Evolutionary conservation across 1,140 invertebrate species (phyloP).

Genomic region (Drepana arcuata): DNA sequence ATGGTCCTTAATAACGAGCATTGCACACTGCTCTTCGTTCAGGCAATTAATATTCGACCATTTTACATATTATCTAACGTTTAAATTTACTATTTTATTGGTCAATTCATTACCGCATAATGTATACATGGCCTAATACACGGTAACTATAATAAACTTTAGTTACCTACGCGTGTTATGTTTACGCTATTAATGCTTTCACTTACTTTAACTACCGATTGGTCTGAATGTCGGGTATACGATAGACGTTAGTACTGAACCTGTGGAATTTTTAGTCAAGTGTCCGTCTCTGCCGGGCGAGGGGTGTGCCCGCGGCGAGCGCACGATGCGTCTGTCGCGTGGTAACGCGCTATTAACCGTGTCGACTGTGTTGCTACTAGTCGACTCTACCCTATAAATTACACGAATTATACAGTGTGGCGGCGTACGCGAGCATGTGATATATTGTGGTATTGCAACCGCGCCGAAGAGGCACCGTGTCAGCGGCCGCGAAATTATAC

Average conservation of each 20-base stretch:
- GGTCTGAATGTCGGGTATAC: neutral
- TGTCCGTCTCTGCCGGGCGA: no score
- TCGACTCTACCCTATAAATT: constrained; percentile 51
- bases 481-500: constrained; percentile 64
- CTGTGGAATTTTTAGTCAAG: no score
- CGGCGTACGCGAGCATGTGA: constrained; percentile 48
- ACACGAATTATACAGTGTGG: constrained; percentile 62
- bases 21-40: neutral
- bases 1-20: constrained; percentile 2
- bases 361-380: constrained; percentile 41
- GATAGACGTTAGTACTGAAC: constrained; percentile 1
- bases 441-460: constrained; percentile 59
- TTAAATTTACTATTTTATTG: no score
- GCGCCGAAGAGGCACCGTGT: constrained; percentile 34
- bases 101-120: no score
- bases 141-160: no score
- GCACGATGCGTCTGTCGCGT: constrained; percentile 50
- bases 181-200: no score
- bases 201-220: constrained; percentile 1
- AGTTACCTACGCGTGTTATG: neutral
- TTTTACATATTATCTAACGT: no score
- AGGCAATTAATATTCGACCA: neutral
- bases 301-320: constrained; percentile 9
- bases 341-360: constrained; percentile 54
- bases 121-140: no score